Percentiles rank a stretch among this genome's conserved stretches.
These are phyloP conservation scores for Catharus bicknelli DNA, from an alignment of 2,113 vertebrate genomes.

Conservation along the genomic window DNA sequence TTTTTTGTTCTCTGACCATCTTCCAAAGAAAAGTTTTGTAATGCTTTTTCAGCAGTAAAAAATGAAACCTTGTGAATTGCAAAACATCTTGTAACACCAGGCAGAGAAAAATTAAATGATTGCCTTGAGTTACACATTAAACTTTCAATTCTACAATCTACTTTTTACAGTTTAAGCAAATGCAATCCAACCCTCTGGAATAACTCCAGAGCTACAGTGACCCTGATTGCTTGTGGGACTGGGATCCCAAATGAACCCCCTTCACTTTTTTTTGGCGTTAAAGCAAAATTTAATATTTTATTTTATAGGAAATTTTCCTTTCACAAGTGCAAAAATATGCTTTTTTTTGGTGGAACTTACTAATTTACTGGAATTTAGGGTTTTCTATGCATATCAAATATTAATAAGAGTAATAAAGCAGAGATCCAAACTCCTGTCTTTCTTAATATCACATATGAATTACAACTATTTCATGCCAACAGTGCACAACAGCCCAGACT, in stretches of 20 bases:
- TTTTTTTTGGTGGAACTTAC: neutral
- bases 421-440: neutral
- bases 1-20: neutral
- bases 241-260: neutral
- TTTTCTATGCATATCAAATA: neutral
- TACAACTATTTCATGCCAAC: neutral
- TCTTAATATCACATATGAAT: neutral
- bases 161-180: neutral
- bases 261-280: neutral
- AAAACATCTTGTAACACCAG: neutral
- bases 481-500: neutral
- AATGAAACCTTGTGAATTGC: neutral
- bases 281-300: neutral
- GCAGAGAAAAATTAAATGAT: neutral
- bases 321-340: neutral
- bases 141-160: neutral
- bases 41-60: neutral
- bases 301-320: neutral
- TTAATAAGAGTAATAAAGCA: neutral
- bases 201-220: neutral
- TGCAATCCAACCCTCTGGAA: neutral
- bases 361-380: neutral
- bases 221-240: neutral
- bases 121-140: neutral
- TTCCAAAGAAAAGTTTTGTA: neutral